These are phyloP conservation scores for Anguilla marmorata DNA, from an alignment of 2,797 vertebrate genomes.

Conservation along the genomic window DNA sequence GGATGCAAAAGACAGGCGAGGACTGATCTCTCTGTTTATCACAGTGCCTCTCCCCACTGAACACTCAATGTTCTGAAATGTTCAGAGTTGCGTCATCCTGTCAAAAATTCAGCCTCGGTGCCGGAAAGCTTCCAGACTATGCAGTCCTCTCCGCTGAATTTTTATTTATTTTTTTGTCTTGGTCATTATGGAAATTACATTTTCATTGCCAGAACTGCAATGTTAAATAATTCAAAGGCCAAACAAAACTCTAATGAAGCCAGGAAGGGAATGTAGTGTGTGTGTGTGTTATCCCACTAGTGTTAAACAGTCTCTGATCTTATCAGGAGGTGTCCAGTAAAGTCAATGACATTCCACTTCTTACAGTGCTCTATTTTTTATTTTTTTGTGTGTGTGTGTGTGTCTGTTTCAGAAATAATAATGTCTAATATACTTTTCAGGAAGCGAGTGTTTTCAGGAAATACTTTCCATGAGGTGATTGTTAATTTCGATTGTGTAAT, in stretches of 20 bases:
- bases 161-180: neutral
- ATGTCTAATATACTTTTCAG: conserved; percentile 10
- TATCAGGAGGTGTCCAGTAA: neutral
- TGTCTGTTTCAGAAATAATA: neutral
- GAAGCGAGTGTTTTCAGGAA: conserved; percentile 13
- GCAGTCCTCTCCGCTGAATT: neutral
- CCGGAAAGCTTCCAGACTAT: neutral
- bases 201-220: conserved; percentile 11
- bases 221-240: conserved; percentile 14
- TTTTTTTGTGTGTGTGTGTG: neutral
- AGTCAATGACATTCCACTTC: neutral
- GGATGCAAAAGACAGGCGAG: neutral
- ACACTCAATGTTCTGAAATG: neutral
- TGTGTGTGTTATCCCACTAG: neutral
- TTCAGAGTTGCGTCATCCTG: neutral
- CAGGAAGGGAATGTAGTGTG: neutral
- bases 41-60: neutral
- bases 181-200: conserved; percentile 7
- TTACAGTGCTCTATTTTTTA: neutral
- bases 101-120: neutral
- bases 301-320: neutral
- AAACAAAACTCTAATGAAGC: conserved; percentile 18
- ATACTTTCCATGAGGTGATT: conserved; percentile 1
- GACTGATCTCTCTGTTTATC: neutral
- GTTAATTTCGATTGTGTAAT: conserved; percentile 18